Conservation (phyloP, 2,888 invertebrate species). For the Drosophila eohydei region DNA sequence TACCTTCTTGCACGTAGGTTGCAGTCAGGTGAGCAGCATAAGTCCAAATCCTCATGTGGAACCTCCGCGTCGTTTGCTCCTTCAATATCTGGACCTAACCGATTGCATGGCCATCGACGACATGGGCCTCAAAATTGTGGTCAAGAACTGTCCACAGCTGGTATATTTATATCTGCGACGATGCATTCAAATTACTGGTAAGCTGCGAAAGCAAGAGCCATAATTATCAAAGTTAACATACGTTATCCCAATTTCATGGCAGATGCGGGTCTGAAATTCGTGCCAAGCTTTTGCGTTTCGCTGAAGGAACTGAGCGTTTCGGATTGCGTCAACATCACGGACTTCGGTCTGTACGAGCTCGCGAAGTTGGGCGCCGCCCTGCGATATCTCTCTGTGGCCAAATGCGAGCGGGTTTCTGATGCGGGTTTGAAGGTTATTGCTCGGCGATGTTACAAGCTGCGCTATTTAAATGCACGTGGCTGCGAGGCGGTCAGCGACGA, state of each 20-base stretch:
- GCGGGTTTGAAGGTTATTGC: conserved; percentile 95
- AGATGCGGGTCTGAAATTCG: conserved; percentile 95
- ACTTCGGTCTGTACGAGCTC: conserved; percentile 95
- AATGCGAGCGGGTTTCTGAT: conserved; percentile 96
- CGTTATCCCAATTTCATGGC: conserved; percentile 1
- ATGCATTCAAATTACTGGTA: conserved; percentile 94
- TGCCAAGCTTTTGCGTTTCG: conserved; percentile 94
- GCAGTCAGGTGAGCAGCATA: conserved; percentile 91
- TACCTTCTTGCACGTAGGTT: conserved; percentile 86
- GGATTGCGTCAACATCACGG: conserved; percentile 95
- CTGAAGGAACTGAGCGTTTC: conserved; percentile 95
- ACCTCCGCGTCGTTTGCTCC: conserved; percentile 88
- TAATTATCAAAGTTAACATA: background rate
- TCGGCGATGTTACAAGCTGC: conserved; percentile 93
- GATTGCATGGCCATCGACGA: conserved; percentile 95
- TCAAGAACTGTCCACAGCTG: conserved; percentile 94
- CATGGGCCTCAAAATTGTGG: conserved; percentile 92
- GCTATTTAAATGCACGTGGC: conserved; percentile 95
- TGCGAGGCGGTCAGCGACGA: conserved; percentile 98
- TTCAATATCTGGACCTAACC: conserved; percentile 95
- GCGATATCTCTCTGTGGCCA: conserved; percentile 96
- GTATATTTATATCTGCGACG: conserved; percentile 94
- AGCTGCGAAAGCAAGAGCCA: conserved; percentile 9
- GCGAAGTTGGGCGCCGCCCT: conserved; percentile 95
- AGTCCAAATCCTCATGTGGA: conserved; percentile 89